Evolutionary conservation across 2,113 vertebrate species (phyloP).

Genomic region (Brienomyrus brachyistius): DNA sequence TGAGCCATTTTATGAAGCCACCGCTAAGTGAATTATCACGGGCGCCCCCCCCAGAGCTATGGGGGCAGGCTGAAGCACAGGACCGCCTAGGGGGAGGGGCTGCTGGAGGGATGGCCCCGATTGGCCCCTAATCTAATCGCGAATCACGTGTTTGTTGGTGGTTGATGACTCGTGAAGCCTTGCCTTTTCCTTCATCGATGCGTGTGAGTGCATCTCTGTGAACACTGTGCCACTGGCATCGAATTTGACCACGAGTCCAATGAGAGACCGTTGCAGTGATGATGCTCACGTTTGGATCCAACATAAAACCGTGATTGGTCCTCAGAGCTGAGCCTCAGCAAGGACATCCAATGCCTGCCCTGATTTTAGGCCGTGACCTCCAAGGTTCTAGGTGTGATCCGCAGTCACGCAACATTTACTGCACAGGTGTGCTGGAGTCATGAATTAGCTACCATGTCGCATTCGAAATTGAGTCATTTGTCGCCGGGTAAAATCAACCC

Average conservation of each 20-base stretch:
- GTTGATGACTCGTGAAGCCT: not conserved
- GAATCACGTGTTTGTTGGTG: not conserved
- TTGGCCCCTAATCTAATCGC: not conserved
- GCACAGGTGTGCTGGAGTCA: not conserved
- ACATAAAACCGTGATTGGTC: not conserved
- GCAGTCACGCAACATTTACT: not conserved
- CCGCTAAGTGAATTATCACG: not conserved
- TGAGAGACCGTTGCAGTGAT: not conserved
- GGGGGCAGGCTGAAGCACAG: not conserved
- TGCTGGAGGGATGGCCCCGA: not conserved
- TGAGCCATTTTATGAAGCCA: not conserved
- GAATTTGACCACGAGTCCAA: not conserved
- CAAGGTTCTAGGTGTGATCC: not conserved
- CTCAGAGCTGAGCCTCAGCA: not conserved
- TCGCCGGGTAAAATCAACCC: not conserved
- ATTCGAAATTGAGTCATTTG: not conserved
- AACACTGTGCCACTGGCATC: not conserved
- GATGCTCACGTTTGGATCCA: not conserved
- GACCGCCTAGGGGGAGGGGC: not conserved
- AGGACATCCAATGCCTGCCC: not conserved
- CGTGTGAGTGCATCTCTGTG: not conserved
- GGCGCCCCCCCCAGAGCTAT: not conserved
- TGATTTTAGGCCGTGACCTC: not conserved
- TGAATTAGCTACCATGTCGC: not conserved
- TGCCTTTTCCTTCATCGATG: not conserved